Evolutionary conservation across 1,140 invertebrate species (phyloP), one percentile per base, ranked within the genome.

Genomic region (Melitaea cinxia): DNA sequence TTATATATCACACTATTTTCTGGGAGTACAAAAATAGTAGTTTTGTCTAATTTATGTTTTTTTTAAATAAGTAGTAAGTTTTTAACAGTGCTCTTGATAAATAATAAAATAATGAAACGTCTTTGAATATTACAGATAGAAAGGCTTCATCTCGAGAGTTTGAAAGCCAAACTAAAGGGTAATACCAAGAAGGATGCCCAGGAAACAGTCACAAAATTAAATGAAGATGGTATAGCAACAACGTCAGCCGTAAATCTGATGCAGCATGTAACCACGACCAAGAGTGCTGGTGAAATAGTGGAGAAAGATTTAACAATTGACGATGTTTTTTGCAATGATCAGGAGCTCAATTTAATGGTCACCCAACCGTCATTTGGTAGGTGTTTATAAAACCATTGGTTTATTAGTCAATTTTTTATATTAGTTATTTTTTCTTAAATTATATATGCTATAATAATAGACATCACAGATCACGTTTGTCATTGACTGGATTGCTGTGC

Each of bases 121-220:
- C 15, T 33, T 39, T 28, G 24, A 53, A 4, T 62, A 0, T 17
- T 80, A 59, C 58, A 88, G 85, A 86, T 88, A 37, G 85, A 88
- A 68, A 72, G 81, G 56, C 58, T 88, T 1, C 78, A 85, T 26
- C 66, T 88, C 15, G 85, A 88, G 54, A 83, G 78, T 63, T 66
- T 84, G 26, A 81, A 77, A 50, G 57, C 65, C 5, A 59, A 73
- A 28, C 12, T 80, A 5, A 72, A 60, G 28, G 54, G 42, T 14
- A 57, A 30, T 23, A 26, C 42, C 35, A 61, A 33, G 10, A 59
- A 67, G 55, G 35, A 59, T 21, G 19, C 21, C 4, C n/a, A 47
- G 42, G 33, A 57, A 58, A 17, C 12, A 23, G 17, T 26, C 9
- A 30, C 35, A n/a, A 66, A 37, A 14, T 28, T 30, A 14, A 12